These are phyloP conservation scores for Himalopsyche japonica DNA, from an alignment of 2,888 invertebrate genomes.

Conservation along the genomic window DNA sequence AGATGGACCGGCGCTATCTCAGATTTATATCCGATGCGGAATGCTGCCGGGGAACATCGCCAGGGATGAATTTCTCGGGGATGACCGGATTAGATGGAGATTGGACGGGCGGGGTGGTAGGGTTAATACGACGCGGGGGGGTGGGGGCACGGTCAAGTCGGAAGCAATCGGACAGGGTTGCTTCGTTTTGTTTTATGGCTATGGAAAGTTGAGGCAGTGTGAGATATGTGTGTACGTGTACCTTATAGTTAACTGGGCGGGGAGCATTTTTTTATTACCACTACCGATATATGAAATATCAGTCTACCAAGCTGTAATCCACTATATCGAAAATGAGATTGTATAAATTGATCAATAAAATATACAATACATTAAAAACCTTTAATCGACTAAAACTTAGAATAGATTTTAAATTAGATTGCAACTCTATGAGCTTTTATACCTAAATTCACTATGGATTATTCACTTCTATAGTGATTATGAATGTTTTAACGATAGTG, in stretches of 20 bases:
- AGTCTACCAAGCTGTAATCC: no score
- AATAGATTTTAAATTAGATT: no score
- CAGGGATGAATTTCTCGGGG: constrained; percentile 33
- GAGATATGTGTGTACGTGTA: background rate
- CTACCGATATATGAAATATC: background rate
- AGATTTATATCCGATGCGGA: constrained; percentile 40
- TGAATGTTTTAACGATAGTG: no score
- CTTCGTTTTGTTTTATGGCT: constrained; percentile 21
- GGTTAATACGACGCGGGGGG: background rate
- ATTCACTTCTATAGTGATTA: no score
- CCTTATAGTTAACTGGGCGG: background rate
- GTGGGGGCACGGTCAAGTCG: constrained; percentile 7
- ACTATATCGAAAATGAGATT: no score
- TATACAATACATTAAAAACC: no score
- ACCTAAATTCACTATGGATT: no score
- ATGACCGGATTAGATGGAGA: constrained; percentile 41
- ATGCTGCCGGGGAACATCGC: constrained; percentile 23
- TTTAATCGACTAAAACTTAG: no score
- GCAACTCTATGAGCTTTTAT: no score
- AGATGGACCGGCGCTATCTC: constrained; percentile 41
- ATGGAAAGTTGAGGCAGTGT: constrained; percentile 5
- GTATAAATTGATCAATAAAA: no score
- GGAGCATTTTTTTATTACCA: background rate
- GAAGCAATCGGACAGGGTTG: constrained; percentile 23
- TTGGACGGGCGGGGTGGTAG: constrained; percentile 23